phyloP scores from a whole-genome alignment of 1,140 invertebrate species.

The Antheraea pernyi region DNA sequence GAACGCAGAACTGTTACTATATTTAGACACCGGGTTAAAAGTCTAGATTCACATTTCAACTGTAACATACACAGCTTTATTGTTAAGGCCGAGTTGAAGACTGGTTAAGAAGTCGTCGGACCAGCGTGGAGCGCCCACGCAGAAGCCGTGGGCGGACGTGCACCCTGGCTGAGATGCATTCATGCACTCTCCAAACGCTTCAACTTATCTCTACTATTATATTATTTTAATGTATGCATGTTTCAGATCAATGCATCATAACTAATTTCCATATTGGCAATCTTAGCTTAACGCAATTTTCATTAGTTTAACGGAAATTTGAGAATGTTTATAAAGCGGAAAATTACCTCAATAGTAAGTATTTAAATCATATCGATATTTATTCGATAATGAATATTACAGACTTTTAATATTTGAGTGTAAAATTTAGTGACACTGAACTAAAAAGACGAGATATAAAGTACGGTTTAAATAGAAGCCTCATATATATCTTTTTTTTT shows the following conservation, averaged over 20 bases:
- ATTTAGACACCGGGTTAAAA: not conserved
- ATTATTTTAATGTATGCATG: not conserved
- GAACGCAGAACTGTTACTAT: not conserved
- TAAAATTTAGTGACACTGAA: too few species aligned
- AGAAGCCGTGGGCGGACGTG: slow-evolving; percentile 22
- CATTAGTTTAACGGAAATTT: not conserved
- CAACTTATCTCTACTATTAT: slow-evolving; percentile 7
- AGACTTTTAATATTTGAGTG: not conserved
- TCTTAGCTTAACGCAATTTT: not conserved
- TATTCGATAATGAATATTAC: not conserved
- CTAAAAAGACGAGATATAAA: not conserved
- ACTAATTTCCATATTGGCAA: not conserved
- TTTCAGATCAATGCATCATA: not conserved
- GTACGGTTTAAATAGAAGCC: not conserved
- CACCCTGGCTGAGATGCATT: slow-evolving; percentile 11
- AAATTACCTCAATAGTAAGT: too few species aligned
- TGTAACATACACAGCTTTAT: slow-evolving; percentile 20
- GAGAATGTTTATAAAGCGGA: not conserved
- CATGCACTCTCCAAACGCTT: slow-evolving; percentile 16
- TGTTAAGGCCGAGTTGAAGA: slow-evolving; percentile 24
- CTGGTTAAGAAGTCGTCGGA: slow-evolving; percentile 26
- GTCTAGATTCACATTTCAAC: not conserved
- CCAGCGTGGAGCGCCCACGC: slow-evolving; percentile 24
- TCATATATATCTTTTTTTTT: too few species aligned
- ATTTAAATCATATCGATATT: too few species aligned